Evolutionary conservation across 2,888 invertebrate species (phyloP).

Genomic region (Drosophila cyrtoloma): DNA sequence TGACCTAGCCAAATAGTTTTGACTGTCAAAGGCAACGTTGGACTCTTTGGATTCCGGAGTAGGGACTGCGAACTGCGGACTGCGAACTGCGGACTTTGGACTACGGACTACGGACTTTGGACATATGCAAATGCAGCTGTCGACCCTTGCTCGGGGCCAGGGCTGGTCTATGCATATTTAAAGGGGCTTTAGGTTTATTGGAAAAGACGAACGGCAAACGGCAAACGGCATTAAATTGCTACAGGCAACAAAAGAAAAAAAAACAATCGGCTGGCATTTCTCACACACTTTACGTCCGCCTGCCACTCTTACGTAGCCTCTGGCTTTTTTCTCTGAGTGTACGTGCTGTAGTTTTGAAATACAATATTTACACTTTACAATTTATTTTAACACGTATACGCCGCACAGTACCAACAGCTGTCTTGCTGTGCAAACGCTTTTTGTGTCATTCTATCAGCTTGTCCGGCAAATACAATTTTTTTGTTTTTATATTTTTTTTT

Average conservation of each 20-base stretch:
- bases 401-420: constrained; percentile 56
- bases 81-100: constrained; percentile 6
- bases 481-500: background rate
- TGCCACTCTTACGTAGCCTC: background rate
- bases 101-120: constrained; percentile 32
- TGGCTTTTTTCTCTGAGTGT: constrained; percentile 3
- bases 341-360: constrained; percentile 48
- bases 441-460: constrained; percentile 66
- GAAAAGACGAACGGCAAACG: constrained; percentile 28
- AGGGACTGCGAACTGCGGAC: constrained; percentile 31
- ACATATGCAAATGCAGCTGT: constrained; percentile 72
- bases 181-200: constrained; percentile 63
- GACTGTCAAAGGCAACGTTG: constrained; percentile 71
- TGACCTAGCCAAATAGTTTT: constrained; percentile 76
- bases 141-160: constrained; percentile 46
- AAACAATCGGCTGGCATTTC: constrained; percentile 1
- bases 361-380: constrained; percentile 73
- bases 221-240: constrained; percentile 27
- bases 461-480: constrained; percentile 44
- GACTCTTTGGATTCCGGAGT: constrained; percentile 29
- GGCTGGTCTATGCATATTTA: constrained; percentile 66
- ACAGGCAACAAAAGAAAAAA: constrained; percentile 13
- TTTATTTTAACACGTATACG: constrained; percentile 72
- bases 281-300: background rate
- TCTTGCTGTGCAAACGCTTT: constrained; percentile 61